Base-by-base conservation (phyloP, 2,113 vertebrate genomes). In the Sylvilagus bachmani region DNA sequence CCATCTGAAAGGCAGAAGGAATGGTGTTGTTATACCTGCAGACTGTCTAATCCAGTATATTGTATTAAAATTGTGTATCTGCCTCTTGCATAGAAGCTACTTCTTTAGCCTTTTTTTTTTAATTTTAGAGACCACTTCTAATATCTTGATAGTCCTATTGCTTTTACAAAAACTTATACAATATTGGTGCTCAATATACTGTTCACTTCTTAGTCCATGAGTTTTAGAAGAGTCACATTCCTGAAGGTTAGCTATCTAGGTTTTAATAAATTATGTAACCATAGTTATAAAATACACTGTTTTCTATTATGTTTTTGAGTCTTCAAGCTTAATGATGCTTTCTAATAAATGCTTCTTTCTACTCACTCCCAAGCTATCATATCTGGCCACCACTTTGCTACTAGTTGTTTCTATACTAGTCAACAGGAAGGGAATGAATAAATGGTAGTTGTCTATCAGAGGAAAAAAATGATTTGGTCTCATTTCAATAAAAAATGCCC, bases 201-300 rank as follows among this genome's bases (percentile, higher is more conserved):
- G 4, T 69, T 1, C 71, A 2, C 62, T 29, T 13, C 33, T 79
- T 69, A n/a, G 10, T 62, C 24, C 36, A 38, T 9, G 27, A 58
- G 5, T 24, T 51, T 55, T 29, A 10, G 0, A 10, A 0, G 11
- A 4, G 66, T 12, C 6, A 17, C 5, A 27, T 33, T 66, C 21
- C 61, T 79, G 31, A 83, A 49, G 64, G 66, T 74, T 38, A 29
- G 13, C 61, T 27, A 83, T 22, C 2, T 16, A 14, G 31, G n/a
- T 38, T 44, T 44, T 84, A 69, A 84, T 87, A 86, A 70, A 58
- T 53, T 66, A 81, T 31, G 7, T 31, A 17, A 38, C 44, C 44
- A n/a, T 29, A 90, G 21, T 62, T 89, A 31, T 36, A 64, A 51
- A n/a, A 89, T 14, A 55, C 11, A 33, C 29, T 67, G 64, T 25